Evolutionary conservation across 1,140 invertebrate species (phyloP), one percentile per base, ranked within the genome.

Genomic region (Himalopsyche phryganea): DNA sequence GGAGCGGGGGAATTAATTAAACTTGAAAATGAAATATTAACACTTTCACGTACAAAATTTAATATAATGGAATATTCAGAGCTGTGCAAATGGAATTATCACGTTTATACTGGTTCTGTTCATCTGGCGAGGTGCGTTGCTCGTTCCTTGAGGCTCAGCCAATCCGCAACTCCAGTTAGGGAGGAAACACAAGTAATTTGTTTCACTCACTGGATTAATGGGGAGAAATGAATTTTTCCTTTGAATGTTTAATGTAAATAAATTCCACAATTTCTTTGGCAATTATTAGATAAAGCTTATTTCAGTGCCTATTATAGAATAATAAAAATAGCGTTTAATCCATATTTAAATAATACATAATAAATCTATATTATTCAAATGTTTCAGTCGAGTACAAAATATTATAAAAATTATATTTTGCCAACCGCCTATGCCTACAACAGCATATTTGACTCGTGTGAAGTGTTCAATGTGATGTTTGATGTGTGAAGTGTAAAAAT

Each of bases 1-100:
- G 44, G 40, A 69, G 72, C 63, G 73, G 69, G 68, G 64, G 73
- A 75, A 75, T 77, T 78, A 78, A 78, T 78, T 77, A 74, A 78
- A 76, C 71, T 77, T 75, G 69, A 72, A 75, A 76, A 76, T 77
- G 74, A 77, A 77, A 77, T 78, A 77, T 78, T 77, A 77, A 76
- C 75, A 76, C 74, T 74, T 77, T 74, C 74, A 73, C 71, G 74
- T 76, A 72, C 76, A 76, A 76, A 77, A 78, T 77, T 76, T 77
- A 77, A 77, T 78, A 74, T 64, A 64, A 64, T 64, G 53, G 58
- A 63, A 63, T 60, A 60, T 59, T 63, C 51, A 50, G 57, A 45
- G 53, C 48, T 49, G 41, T 51, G 54, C 62, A 60, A 64, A 64
- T 64, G 62, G 58, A 64, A 64, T 64, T 64, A 64, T 64, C 62